Conservation (phyloP, 2,797 vertebrate species). For the Salmo trutta region DNA sequence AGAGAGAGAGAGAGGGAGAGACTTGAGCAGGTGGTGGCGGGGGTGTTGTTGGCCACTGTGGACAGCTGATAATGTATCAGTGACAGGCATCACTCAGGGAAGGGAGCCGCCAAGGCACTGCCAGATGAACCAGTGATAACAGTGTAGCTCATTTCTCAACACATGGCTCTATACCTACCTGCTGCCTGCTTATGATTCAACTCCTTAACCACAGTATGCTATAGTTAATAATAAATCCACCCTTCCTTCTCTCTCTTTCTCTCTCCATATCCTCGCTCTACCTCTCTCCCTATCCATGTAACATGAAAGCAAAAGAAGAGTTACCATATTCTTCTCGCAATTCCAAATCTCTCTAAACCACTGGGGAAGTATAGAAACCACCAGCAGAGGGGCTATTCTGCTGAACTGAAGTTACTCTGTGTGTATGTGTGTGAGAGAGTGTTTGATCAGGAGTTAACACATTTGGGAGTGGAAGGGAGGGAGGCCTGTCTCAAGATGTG, state of each 20-base stretch:
- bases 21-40: constrained; percentile 26
- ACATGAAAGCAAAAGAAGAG: not conserved
- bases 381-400: constrained; percentile 57
- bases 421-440: not conserved
- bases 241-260: constrained; percentile 49
- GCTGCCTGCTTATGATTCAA: not conserved
- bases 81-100: constrained; percentile 68
- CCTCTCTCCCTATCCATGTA: not conserved
- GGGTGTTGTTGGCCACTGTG: constrained; percentile 54
- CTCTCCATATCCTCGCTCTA: not conserved
- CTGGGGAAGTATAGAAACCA: constrained; percentile 33
- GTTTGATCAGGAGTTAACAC: not conserved
- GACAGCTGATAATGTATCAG: constrained; percentile 67
- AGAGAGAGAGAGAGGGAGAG: constrained; percentile 16
- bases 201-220: constrained; percentile 36
- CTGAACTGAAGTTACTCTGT: constrained; percentile 26
- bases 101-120: constrained; percentile 47
- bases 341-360: constrained; percentile 17
- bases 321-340: constrained; percentile 23
- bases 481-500: constrained; percentile 40
- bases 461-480: not conserved
- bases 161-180: constrained; percentile 12
- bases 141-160: constrained; percentile 43
- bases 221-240: not conserved
- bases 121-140: constrained; percentile 54